These are phyloP conservation scores for Noctua comes DNA, from an alignment of 2,888 invertebrate genomes.

Conservation along the genomic window DNA sequence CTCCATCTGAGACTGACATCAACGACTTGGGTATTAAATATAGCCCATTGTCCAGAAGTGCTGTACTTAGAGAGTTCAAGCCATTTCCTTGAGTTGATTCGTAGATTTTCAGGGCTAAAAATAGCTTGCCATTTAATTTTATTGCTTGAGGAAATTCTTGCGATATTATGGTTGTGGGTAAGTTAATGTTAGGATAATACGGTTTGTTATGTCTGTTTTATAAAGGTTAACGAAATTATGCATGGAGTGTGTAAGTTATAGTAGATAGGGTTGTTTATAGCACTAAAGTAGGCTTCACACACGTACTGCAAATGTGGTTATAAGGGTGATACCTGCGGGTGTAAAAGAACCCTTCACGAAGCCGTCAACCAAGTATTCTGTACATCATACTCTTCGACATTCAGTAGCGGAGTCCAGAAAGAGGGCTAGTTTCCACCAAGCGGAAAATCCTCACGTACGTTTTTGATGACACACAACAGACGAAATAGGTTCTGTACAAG, in stretches of 20 bases:
- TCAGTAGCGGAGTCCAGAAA: no score
- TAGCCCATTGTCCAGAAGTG: conserved; percentile 34
- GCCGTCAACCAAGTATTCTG: no score
- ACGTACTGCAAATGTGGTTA: no score
- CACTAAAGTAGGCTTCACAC: no score
- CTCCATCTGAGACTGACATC: conserved; percentile 48
- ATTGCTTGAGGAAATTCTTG: conserved; percentile 12
- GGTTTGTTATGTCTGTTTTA: neutral
- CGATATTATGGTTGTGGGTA: neutral
- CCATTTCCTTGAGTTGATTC: conserved; percentile 38
- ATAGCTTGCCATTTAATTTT: conserved; percentile 21
- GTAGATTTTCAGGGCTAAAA: conserved; percentile 9
- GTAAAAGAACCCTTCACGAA: no score
- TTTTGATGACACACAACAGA: no score
- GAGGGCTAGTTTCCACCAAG: no score
- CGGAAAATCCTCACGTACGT: no score
- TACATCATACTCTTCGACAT: no score
- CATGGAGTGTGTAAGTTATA: neutral
- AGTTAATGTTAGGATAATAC: conserved; percentile 3
- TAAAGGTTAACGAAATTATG: neutral
- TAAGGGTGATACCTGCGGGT: no score
- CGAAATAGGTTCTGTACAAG: no score
- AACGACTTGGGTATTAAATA: conserved; percentile 49
- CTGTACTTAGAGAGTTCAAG: neutral
- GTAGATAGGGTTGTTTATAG: no score